These are phyloP conservation scores for Dicranocentrus wangi DNA, from an alignment of 2,888 invertebrate species.

Conservation along the genomic window DNA sequence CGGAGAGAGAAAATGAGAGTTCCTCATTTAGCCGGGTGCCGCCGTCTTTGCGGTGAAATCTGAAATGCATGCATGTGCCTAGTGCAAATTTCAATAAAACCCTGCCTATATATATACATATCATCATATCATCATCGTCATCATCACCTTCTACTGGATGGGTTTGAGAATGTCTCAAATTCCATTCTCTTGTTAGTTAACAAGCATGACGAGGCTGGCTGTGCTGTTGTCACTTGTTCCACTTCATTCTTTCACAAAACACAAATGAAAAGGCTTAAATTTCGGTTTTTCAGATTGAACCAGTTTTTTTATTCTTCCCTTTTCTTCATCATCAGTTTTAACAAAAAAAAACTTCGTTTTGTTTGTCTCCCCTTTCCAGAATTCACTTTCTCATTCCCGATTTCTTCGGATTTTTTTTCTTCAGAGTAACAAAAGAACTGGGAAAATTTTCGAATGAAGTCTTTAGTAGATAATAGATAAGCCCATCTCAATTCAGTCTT, in stretches of 20 bases:
- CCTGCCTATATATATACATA: too few species aligned
- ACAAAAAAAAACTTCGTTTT: constrained; percentile 4
- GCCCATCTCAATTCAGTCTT: background rate
- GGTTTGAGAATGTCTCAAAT: constrained; percentile 31
- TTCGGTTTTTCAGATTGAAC: too few species aligned
- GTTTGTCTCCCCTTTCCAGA: constrained; percentile 7
- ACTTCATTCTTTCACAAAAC: too few species aligned
- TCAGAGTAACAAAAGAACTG: background rate
- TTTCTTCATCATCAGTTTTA: background rate
- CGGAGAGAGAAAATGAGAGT: constrained; percentile 3
- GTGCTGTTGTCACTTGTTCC: too few species aligned
- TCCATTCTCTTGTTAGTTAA: constrained; percentile 43
- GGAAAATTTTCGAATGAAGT: background rate
- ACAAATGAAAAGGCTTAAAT: too few species aligned
- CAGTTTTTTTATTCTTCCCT: constrained; percentile 20
- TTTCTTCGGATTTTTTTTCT: constrained; percentile 19
- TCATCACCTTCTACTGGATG: too few species aligned
- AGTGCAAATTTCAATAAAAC: too few species aligned
- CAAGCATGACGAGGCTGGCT: constrained; percentile 37
- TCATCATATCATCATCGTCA: too few species aligned
- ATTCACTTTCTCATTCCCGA: background rate
- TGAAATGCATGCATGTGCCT: too few species aligned
- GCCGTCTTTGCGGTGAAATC: too few species aligned
- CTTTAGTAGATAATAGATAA: background rate
- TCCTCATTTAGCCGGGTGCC: too few species aligned